These are phyloP conservation scores for Gallirallus australis DNA, from an alignment of 2,797 vertebrate genomes.

Conservation along the genomic window DNA sequence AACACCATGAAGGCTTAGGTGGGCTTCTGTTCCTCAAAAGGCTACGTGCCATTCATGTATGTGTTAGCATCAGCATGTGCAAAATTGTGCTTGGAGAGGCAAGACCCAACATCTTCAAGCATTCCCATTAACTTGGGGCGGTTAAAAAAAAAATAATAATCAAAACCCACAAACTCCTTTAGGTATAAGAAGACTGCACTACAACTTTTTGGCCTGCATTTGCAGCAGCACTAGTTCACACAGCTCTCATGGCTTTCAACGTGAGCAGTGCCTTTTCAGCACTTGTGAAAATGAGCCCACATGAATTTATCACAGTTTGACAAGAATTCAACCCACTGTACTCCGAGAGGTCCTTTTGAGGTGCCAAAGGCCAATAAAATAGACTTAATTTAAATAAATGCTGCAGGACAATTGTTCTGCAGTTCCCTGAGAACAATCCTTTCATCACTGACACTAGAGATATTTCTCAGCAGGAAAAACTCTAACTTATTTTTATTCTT, in stretches of 20 bases:
- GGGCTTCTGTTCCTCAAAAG: background rate
- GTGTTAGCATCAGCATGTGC: background rate
- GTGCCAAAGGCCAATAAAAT: background rate
- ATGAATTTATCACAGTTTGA: background rate
- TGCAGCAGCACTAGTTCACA: background rate
- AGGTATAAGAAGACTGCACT: background rate
- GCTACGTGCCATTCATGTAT: rapidly evolving
- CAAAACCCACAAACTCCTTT: background rate
- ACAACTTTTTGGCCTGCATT: background rate
- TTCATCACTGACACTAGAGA: background rate
- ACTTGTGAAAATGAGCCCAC: background rate
- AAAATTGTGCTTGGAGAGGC: background rate
- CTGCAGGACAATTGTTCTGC: background rate
- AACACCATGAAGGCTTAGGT: background rate
- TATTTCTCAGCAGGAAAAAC: background rate
- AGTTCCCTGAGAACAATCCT: background rate
- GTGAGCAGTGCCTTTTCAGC: background rate
- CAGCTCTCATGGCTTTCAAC: background rate
- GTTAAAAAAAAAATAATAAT: background rate
- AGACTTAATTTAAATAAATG: slow-evolving; percentile 24
- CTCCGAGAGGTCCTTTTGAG: background rate
- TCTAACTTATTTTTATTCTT: slow-evolving; percentile 26
- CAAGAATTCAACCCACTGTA: background rate
- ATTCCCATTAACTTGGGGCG: background rate
- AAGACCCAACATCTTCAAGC: background rate